These are phyloP conservation scores for Acronicta alni DNA, from an alignment of 2,888 invertebrate genomes.

Conservation along the genomic window DNA sequence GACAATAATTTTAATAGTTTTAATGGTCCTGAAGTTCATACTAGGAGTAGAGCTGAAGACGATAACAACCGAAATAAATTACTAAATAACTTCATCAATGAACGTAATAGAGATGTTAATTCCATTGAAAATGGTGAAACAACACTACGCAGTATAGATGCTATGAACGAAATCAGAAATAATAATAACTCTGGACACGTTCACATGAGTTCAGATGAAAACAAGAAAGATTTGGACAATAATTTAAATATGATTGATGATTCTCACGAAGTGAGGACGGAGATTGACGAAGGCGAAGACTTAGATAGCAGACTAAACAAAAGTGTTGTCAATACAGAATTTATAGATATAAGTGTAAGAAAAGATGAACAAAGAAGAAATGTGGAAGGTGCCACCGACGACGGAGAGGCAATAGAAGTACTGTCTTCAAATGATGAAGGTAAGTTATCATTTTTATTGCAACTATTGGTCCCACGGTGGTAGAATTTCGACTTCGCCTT, in stretches of 20 bases:
- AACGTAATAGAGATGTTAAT: constrained; percentile 6
- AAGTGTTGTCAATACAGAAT: constrained; percentile 15
- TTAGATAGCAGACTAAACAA: constrained; percentile 6
- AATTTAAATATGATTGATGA: constrained; percentile 16
- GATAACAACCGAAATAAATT: constrained; percentile 2
- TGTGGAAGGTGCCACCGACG: not conserved
- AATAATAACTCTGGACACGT: constrained; percentile 39
- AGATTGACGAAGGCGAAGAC: constrained; percentile 21
- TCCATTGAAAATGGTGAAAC: not conserved
- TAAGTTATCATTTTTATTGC: constrained; percentile 36
- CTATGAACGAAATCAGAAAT: constrained; percentile 42
- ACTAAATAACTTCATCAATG: constrained; percentile 26
- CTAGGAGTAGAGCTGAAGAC: not conserved
- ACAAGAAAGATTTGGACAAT: constrained; percentile 12
- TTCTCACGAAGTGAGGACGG: constrained; percentile 1
- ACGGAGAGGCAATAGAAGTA: not conserved
- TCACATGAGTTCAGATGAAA: constrained; percentile 6
- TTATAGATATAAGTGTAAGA: constrained; percentile 32
- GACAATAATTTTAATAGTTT: constrained; percentile 34
- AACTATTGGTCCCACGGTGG: no score
- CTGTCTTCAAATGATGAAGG: constrained; percentile 64
- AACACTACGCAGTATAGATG: constrained; percentile 32
- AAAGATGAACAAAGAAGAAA: constrained; percentile 13
- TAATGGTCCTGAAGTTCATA: constrained; percentile 27
- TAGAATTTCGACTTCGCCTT: no score